A percentile compares a stretch with the other conserved stretches of the same genome.
Conservation (phyloP, 1,140 invertebrate genomes). For the Microplitis demolitor region DNA sequence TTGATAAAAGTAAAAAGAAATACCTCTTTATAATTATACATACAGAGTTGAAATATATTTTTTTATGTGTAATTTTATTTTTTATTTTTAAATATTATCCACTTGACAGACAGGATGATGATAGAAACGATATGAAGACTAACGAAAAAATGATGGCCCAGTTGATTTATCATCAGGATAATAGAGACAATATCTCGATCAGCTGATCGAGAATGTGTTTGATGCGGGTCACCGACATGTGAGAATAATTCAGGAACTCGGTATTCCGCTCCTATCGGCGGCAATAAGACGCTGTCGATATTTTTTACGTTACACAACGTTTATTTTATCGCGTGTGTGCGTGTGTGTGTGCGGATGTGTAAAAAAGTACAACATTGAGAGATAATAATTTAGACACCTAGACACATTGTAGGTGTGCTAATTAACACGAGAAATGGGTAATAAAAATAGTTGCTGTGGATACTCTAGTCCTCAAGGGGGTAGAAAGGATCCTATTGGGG, state of each 20-base stretch:
- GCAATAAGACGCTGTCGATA: conserved; percentile 2
- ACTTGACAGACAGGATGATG: too few relatives aligned
- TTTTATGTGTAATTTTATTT: too few relatives aligned
- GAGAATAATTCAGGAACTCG: conserved; percentile 2
- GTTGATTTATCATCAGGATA: background rate
- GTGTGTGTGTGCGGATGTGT: too few relatives aligned
- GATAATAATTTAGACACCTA: background rate
- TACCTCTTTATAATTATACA: too few relatives aligned
- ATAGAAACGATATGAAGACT: conserved; percentile 1
- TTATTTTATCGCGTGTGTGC: too few relatives aligned
- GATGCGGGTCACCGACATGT: conserved; percentile 17
- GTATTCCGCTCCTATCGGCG: conserved; percentile 1
- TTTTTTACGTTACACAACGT: too few relatives aligned
- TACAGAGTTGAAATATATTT: too few relatives aligned
- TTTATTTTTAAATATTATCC: too few relatives aligned
- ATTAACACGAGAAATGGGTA: conserved; percentile 66
- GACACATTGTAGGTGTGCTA: background rate
- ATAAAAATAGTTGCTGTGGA: conserved; percentile 78
- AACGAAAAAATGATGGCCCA: background rate
- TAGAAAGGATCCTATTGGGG: conserved; percentile 56
- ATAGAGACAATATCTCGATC: conserved; percentile 8
- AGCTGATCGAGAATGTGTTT: conserved; percentile 18
- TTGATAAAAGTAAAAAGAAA: too few relatives aligned
- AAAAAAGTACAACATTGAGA: background rate
- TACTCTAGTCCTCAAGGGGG: conserved; percentile 70